These are phyloP conservation scores for Abscondita cerata DNA, from an alignment of 2,888 invertebrate genomes.

Conservation along the genomic window DNA sequence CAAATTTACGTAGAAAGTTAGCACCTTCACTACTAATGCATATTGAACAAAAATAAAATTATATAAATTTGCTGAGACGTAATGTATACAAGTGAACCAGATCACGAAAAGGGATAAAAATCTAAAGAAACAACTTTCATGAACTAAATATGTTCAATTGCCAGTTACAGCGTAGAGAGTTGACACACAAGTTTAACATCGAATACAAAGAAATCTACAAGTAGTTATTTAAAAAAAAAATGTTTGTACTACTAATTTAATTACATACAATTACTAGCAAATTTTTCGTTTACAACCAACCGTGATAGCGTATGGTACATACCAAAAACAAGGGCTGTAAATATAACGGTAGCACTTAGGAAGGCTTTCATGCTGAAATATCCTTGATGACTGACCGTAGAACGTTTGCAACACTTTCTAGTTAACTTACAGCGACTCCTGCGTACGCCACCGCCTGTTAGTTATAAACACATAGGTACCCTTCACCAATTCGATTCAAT, in stretches of 20 bases:
- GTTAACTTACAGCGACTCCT: constrained; percentile 28
- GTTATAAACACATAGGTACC: constrained; percentile 23
- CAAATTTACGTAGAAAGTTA: constrained; percentile 42
- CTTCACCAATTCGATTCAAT: constrained; percentile 28
- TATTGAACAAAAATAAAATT: constrained; percentile 9
- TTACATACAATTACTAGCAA: constrained; percentile 12
- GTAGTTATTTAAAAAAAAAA: not conserved
- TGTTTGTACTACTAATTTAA: constrained; percentile 10
- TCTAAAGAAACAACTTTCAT: constrained; percentile 38
- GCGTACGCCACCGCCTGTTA: constrained; percentile 46
- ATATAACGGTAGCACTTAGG: constrained; percentile 47
- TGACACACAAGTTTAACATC: constrained; percentile 22
- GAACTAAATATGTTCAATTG: constrained; percentile 31
- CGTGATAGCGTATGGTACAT: constrained; percentile 25
- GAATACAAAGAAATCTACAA: constrained; percentile 12
- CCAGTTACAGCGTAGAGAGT: constrained; percentile 22
- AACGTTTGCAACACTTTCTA: constrained; percentile 52
- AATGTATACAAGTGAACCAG: constrained; percentile 28
- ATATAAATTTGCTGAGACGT: constrained; percentile 12
- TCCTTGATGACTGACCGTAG: constrained; percentile 53
- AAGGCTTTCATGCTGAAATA: constrained; percentile 54
- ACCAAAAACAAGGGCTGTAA: constrained; percentile 45
- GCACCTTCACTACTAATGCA: not conserved
- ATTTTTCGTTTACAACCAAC: constrained; percentile 7
- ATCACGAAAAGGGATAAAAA: constrained; percentile 34